These are phyloP conservation scores for Caenorhabditis imperialis DNA, from an alignment of 2,888 invertebrate genomes.

Conservation along the genomic window DNA sequence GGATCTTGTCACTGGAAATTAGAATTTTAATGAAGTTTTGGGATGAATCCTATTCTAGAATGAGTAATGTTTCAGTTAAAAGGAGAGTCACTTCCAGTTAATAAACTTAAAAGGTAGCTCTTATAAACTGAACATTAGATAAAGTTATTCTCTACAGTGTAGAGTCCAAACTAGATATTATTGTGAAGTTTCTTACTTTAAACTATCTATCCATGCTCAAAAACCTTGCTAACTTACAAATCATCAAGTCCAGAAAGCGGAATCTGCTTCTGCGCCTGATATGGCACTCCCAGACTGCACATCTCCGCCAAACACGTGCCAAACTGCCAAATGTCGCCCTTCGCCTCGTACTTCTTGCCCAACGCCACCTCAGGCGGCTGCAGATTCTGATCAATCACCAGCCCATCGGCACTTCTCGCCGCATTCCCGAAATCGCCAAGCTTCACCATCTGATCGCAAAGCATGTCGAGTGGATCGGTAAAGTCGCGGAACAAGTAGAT, in stretches of 20 bases:
- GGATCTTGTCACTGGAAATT: slow-evolving; percentile 42
- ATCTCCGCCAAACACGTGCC: slow-evolving; percentile 59
- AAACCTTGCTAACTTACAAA: slow-evolving; percentile 30
- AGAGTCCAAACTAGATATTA: too few relatives aligned
- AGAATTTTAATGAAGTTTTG: too few relatives aligned
- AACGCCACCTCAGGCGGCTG: slow-evolving; percentile 58
- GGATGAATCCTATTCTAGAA: too few relatives aligned
- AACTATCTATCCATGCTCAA: background rate
- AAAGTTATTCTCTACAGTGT: too few relatives aligned
- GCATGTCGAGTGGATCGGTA: slow-evolving; percentile 54
- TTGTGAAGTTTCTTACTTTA: too few relatives aligned
- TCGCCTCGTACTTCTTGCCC: slow-evolving; percentile 53
- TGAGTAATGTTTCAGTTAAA: too few relatives aligned
- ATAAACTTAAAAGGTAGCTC: too few relatives aligned
- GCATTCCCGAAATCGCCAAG: slow-evolving; percentile 57
- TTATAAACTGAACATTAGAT: too few relatives aligned
- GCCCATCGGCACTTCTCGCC: slow-evolving; percentile 22
- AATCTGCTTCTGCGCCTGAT: slow-evolving; percentile 45
- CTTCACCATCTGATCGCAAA: slow-evolving; percentile 60
- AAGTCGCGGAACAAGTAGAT: slow-evolving; percentile 52
- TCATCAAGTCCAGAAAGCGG: slow-evolving; percentile 45
- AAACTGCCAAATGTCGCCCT: slow-evolving; percentile 63
- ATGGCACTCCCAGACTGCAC: slow-evolving; percentile 47
- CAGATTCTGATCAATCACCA: slow-evolving; percentile 36
- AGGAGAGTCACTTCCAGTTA: too few relatives aligned